Base-by-base conservation (phyloP, 2,888 invertebrate species). In the Orchestes rusci region DNA sequence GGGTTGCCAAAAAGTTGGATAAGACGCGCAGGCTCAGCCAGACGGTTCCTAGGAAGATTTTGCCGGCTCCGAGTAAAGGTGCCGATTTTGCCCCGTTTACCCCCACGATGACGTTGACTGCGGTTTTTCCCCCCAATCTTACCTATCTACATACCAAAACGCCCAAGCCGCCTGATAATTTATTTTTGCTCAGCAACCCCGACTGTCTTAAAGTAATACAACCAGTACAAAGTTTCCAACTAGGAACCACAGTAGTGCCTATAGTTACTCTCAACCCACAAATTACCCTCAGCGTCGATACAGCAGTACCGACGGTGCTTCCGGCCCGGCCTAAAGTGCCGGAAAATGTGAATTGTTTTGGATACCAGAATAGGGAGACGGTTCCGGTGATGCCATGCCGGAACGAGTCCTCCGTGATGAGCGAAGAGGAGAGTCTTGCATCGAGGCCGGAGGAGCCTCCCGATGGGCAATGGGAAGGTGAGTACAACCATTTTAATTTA, bases 191-290 rank as follows among this genome's bases (percentile, higher is more conserved):
- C 45, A 61, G 67, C 45, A 65, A 62, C 53, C 58, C 64, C 46
- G 57, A 63, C 3, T 65, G 67, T 54, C 57, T 67, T 43, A 66
- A 66, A 53, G 62, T 67, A 43, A 59, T 68, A 30, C 66, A 66
- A 51, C 66, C 66, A 19, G 56, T 67, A 51, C 64, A 61, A 53
- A 66, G n/a, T n/a, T n/a, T n/a, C n/a, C n/a, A n/a, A n/a, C n/a
- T n/a, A n/a, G n/a, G n/a, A 50, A 66, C 67, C 44, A 67, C 67
- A 56, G 67, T 69, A 59, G 67, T 69, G 66, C 69, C 70, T 62
- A 65, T 69, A 58, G 68, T 69, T 38, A 69, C 68, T 59, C 55
- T 68, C 51, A 68, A 67, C 57, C 57, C 55, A 27, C 55, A 56
- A 43, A 56, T 60, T 43, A 52, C 59, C 35, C 53, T 65, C 34